Evolutionary conservation across 2,888 invertebrate genomes (phyloP).

Genomic region (Notodonta dromedarius): DNA sequence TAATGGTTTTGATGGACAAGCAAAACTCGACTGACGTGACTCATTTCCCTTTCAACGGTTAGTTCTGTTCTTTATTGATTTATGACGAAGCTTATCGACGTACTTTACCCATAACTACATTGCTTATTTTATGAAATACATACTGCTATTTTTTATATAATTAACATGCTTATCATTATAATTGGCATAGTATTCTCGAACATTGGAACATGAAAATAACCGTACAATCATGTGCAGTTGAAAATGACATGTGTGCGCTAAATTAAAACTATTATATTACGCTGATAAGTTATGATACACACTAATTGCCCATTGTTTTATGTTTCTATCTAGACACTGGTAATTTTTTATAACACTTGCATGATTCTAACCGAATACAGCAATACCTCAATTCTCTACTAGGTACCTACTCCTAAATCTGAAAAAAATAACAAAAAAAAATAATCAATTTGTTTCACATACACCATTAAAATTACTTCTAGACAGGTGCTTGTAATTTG

Average conservation of each 20-base stretch:
- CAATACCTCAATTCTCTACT: too few relatives aligned
- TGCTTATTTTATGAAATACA: too few relatives aligned
- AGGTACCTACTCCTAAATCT: too few relatives aligned
- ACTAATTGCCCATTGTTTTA: constrained; percentile 11
- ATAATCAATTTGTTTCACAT: too few relatives aligned
- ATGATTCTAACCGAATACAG: neutral
- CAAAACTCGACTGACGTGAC: constrained; percentile 75
- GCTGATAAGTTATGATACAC: constrained; percentile 18
- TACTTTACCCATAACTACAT: too few relatives aligned
- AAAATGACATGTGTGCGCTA: constrained; percentile 27
- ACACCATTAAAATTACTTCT: too few relatives aligned
- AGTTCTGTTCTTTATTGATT: constrained; percentile 41
- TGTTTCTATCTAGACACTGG: neutral
- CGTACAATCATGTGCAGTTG: constrained; percentile 12
- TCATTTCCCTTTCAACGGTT: constrained; percentile 69
- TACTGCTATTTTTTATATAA: too few relatives aligned
- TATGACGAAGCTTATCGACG: neutral
- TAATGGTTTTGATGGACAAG: constrained; percentile 79
- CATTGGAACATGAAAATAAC: neutral
- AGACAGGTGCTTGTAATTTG: too few relatives aligned
- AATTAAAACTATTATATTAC: constrained; percentile 31
- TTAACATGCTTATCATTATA: too few relatives aligned
- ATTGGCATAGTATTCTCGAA: neutral
- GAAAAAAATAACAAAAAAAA: too few relatives aligned
- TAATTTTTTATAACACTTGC: neutral